phyloP scores from a whole-genome alignment of 1,140 invertebrate genomes.

The Drosophila lini region DNA sequence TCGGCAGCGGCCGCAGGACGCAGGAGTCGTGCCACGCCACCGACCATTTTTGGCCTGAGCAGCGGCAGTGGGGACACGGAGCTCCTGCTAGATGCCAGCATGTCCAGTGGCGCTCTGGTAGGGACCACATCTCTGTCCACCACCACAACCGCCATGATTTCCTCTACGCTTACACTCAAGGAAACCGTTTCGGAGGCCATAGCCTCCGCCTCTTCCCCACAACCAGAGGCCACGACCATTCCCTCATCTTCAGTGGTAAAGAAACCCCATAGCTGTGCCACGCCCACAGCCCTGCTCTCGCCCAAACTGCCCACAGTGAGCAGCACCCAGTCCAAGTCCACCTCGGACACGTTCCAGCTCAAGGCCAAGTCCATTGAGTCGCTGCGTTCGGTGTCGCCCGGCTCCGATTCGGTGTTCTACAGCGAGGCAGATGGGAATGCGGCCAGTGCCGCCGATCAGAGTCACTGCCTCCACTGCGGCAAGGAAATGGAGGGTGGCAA shows the following conservation, averaged over 20 bases:
- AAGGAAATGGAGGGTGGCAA: slow-evolving; percentile 88
- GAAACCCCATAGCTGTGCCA: slow-evolving; percentile 63
- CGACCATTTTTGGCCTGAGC: slow-evolving; percentile 62
- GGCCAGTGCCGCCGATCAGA: slow-evolving; percentile 68
- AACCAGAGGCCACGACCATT: slow-evolving; percentile 11
- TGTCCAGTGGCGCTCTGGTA: slow-evolving; percentile 33
- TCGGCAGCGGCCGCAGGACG: slow-evolving; percentile 52
- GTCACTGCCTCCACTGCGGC: slow-evolving; percentile 91
- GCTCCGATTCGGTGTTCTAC: slow-evolving; percentile 95
- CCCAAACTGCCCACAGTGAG: slow-evolving; percentile 44
- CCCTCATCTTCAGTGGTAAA: not conserved
- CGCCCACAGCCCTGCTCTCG: slow-evolving; percentile 61
- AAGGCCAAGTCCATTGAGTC: slow-evolving; percentile 94
- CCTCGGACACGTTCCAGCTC: slow-evolving; percentile 85
- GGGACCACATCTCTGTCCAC: slow-evolving; percentile 7
- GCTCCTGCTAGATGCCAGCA: slow-evolving; percentile 68
- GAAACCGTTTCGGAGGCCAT: slow-evolving; percentile 29
- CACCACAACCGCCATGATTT: slow-evolving; percentile 14
- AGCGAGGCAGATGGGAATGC: slow-evolving; percentile 89
- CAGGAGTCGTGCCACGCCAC: slow-evolving; percentile 38
- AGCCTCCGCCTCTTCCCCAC: slow-evolving; percentile 4
- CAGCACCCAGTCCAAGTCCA: slow-evolving; percentile 70
- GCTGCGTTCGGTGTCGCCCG: slow-evolving; percentile 92
- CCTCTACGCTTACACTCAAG: slow-evolving; percentile 8
- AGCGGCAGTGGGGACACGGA: slow-evolving; percentile 72